These are phyloP conservation scores for Callospermophilus lateralis DNA, from an alignment of 2,113 vertebrate genomes.

Conservation along the genomic window DNA sequence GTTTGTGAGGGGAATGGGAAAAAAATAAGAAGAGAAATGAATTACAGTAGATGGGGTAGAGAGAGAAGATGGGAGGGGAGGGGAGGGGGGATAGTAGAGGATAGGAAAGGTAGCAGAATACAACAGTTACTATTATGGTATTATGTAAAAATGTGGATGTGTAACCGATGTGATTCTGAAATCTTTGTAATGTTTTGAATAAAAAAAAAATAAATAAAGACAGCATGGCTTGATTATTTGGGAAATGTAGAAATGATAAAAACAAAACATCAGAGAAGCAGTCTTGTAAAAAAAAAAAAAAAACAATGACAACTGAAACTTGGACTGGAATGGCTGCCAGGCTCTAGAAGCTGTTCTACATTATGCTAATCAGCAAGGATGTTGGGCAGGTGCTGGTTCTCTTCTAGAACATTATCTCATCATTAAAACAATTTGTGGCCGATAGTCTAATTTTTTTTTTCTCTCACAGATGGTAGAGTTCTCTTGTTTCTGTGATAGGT, in stretches of 20 bases:
- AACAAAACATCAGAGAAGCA: too few relatives aligned
- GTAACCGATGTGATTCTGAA: too few relatives aligned
- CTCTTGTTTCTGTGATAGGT: not conserved
- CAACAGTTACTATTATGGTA: too few relatives aligned
- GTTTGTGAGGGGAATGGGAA: too few relatives aligned
- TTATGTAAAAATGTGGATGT: too few relatives aligned
- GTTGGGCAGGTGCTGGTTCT: not conserved
- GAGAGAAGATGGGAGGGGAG: too few relatives aligned
- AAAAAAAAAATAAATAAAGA: too few relatives aligned
- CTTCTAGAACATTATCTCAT: not conserved
- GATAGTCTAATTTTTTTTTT: not conserved
- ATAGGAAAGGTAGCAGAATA: too few relatives aligned
- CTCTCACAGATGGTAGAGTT: not conserved
- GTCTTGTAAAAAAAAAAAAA: not conserved
- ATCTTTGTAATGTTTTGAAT: too few relatives aligned
- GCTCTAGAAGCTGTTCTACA: not conserved
- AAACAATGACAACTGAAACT: not conserved
- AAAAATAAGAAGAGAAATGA: too few relatives aligned
- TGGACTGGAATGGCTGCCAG: rapidly evolving
- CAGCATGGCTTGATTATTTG: not conserved
- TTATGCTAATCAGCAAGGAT: not conserved
- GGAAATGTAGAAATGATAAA: not conserved
- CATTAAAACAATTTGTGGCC: not conserved
- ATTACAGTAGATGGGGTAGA: too few relatives aligned
- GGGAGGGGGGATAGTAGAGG: too few relatives aligned